phyloP scores from a whole-genome alignment of 2,888 invertebrate species.

The Molorchus minor region DNA sequence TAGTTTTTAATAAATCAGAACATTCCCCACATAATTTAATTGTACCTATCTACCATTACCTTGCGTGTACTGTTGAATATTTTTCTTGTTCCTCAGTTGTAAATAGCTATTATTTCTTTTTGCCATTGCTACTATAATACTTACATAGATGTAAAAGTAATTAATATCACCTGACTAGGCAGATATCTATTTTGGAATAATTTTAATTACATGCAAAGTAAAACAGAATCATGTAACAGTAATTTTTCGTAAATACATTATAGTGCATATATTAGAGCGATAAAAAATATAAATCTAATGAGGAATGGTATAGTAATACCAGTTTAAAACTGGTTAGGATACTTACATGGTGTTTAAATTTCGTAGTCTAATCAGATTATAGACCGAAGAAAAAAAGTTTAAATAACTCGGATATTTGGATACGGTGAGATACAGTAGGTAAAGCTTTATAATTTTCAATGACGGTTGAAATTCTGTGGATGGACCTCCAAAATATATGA shows the following conservation, averaged over 20 bases:
- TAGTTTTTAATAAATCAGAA: too few species aligned
- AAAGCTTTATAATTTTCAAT: constrained; percentile 24
- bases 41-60: too few species aligned
- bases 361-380: constrained; percentile 47
- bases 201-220: constrained; percentile 38
- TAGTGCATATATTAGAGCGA: constrained; percentile 41
- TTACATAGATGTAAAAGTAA: too few species aligned
- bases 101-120: too few species aligned
- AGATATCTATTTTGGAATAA: too few species aligned
- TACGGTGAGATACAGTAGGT: constrained; percentile 27
- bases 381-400: constrained; percentile 36
- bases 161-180: too few species aligned
- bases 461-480: constrained; percentile 9
- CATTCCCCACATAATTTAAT: too few species aligned
- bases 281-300: constrained; percentile 45
- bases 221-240: too few species aligned
- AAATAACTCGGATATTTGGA: constrained; percentile 45
- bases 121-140: too few species aligned
- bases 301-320: constrained; percentile 43
- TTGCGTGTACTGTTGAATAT: too few species aligned
- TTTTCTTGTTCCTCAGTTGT: too few species aligned
- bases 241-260: too few species aligned
- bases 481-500: not conserved
- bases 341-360: constrained; percentile 42
- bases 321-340: constrained; percentile 47